phyloP scores from a whole-genome alignment of 2,113 vertebrate species.

The Ptilorrhoa leucosticta region DNA sequence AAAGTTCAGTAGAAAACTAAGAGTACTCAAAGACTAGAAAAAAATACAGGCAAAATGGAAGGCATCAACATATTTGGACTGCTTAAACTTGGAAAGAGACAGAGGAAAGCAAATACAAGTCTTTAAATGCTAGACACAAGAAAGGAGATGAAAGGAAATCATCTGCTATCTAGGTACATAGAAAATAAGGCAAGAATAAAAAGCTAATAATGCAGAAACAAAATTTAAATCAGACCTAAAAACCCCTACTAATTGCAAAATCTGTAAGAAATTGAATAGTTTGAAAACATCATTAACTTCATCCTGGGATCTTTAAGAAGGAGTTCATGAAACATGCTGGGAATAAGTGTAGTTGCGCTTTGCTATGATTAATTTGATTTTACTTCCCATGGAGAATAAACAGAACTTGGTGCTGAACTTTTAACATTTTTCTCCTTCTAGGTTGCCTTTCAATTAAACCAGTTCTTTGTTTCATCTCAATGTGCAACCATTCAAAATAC shows the following conservation, averaged over 20 bases:
- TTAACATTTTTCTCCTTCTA: background rate
- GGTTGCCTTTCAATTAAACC: background rate
- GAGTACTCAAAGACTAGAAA: background rate
- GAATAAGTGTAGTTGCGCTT: background rate
- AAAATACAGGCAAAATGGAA: background rate
- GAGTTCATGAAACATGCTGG: background rate
- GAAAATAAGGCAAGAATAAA: background rate
- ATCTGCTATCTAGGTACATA: background rate
- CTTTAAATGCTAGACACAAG: background rate
- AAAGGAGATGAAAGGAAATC: background rate
- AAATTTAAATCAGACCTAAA: background rate
- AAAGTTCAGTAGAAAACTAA: fast-evolving
- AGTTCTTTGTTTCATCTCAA: background rate
- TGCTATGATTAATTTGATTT: background rate
- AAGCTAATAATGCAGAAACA: background rate
- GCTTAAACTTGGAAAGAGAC: background rate
- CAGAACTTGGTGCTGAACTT: background rate
- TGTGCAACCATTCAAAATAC: background rate
- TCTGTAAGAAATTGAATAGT: background rate
- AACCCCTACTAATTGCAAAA: background rate
- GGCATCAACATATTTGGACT: background rate
- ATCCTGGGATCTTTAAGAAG: background rate
- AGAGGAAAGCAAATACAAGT: background rate
- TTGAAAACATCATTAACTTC: background rate
- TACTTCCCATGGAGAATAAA: background rate